Base-by-base conservation (phyloP, 2,888 invertebrate genomes). In the Andrena chrysosceles region DNA sequence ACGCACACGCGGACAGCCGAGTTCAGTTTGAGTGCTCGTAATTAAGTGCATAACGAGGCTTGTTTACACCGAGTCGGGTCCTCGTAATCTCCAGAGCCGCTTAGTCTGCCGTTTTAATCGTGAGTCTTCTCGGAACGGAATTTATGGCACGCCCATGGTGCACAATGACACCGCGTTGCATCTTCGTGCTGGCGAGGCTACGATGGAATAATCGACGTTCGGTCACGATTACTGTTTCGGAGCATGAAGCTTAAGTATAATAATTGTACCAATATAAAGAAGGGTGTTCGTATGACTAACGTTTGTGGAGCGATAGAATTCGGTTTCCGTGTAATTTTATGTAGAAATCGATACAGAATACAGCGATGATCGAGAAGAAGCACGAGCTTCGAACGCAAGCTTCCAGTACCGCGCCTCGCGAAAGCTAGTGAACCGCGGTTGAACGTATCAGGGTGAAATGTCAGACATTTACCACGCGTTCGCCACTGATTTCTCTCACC, bases 81-180 rank as follows among this genome's bases (percentile, higher is more conserved):
- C 83, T 85, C 86, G 84, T 90, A 90, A 90, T 90, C 90, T 89
- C 70, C 83, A 84, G 81, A 89, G 87, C 86, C 84, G 89, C 89
- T 90, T 87, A 89, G 87, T 89, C 89, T 88, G 89, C 85, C 69
- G 85, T 89, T 88, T 90, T 90, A 90, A 90, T 90, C 87, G 87
- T 4, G 83, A 84, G 83, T 86, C 80, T 85, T 90, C 89, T 87
- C 64, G 77, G 82, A 77, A 78, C 70, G 83, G 82, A 83, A 80
- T 87, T 85, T 81, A 77, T 83, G 80, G 77, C 69, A 56, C 68
- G 71, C 63, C 80, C 74, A 64, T 77, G 66, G 74, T 77, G 78
- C 56, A 76, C 82, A 80, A 81, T 81, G 63, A 71, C 81, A 71
- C 59, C 64, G 29, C 48, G 67, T 42, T 71, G 77, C 77, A 49